Base-by-base conservation (phyloP, 2,797 vertebrate genomes). In the Hozukius guyotensis region DNA sequence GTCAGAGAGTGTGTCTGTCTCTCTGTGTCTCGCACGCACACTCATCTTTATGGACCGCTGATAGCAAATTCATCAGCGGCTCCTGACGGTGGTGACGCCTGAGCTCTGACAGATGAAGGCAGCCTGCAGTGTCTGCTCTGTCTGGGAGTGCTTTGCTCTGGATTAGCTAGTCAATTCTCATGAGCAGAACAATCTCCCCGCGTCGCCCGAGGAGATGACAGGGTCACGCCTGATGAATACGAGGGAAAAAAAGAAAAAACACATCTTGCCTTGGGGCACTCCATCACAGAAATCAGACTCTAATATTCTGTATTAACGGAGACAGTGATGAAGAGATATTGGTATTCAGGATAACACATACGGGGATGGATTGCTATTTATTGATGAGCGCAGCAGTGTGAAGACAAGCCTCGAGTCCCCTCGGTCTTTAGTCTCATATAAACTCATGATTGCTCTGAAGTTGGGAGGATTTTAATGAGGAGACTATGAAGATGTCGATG, bases 131-230 rank as follows among this genome's bases (percentile, higher is more conserved):
- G 80, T 83, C 86, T 78, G 76, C 78, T 75, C 62, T 42, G 87
- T 84, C 81, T 85, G 80, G 52, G 61, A 87, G 82, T 83, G 85
- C 83, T 87, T 81, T 70, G 76, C 80, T 89, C 77, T 72, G 87
- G 91, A 93, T 94, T 91, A 94, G 87, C 85, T 61, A 91, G 92
- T 93, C 89, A 89, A 90, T 91, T 91, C 89, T 86, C 91, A 88
- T 78, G 85, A 92, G 82, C 77, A 78, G 78, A 90, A 86, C 91
- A 87, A 92, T 94, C 91, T 93, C 79, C 82, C 81, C 5, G 65
- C 14, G 14, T 85, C 25, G 83, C 89, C 81, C 3, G 67, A 88
- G 93, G 91, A 90, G 86, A 89, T 81, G 91, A 90, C 86, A 77
- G 80, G 87, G 87, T 85, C 86, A 81, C 36, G 78, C 67, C 70